Evolutionary conservation across 2,797 vertebrate genomes (phyloP).

Genomic region (Capromys pilorides): DNA sequence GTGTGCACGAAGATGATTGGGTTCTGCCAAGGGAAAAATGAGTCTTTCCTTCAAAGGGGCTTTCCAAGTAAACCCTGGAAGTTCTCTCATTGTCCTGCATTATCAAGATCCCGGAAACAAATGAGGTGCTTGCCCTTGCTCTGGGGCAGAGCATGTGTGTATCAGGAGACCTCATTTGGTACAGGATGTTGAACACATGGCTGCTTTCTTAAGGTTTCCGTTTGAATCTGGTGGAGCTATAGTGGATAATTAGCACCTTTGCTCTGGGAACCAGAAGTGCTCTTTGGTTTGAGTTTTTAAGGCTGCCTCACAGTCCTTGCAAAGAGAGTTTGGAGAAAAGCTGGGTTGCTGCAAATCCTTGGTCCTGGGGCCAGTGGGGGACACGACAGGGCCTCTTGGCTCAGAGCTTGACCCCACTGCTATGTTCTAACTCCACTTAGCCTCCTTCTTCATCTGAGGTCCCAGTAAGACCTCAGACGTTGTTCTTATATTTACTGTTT

Average conservation of each 20-base stretch:
- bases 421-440: background rate
- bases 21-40: background rate
- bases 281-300: slow-evolving; percentile 37
- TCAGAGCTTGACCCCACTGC: background rate
- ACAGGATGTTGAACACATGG: background rate
- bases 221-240: slow-evolving; percentile 15
- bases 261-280: background rate
- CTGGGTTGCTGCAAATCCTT: background rate
- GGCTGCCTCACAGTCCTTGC: slow-evolving; percentile 7
- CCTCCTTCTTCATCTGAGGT: background rate
- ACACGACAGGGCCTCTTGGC: background rate
- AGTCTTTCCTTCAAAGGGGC: background rate
- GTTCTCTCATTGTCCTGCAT: background rate
- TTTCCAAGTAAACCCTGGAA: background rate
- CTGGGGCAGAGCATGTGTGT: background rate
- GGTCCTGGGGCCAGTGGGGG: background rate
- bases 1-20: slow-evolving; percentile 5
- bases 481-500: background rate
- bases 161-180: slow-evolving; percentile 41
- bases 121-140: background rate
- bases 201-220: slow-evolving; percentile 54
- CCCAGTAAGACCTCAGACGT: background rate
- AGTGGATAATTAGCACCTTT: slow-evolving; percentile 52
- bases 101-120: background rate
- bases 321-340: background rate